phyloP scores from a whole-genome alignment of 2,888 invertebrate species.

The Dynastes hyllus region DNA sequence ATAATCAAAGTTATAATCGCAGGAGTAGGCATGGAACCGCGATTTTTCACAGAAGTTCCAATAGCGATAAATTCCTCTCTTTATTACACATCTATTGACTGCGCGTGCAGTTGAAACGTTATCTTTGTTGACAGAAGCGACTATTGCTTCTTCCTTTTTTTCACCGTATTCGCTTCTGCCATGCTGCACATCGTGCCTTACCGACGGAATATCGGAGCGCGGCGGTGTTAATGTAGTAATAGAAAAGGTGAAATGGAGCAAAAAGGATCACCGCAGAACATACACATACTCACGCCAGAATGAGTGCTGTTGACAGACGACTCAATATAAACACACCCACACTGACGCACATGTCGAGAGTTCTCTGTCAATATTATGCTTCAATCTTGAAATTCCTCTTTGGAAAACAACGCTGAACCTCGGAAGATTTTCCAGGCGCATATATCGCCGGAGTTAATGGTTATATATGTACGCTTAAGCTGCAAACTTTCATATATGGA shows the following conservation, averaged over 20 bases:
- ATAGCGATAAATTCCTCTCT: conserved; percentile 10
- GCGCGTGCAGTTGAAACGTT: conserved; percentile 30
- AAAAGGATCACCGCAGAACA: conserved; percentile 45
- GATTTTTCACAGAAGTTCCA: neutral
- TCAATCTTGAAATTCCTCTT: conserved; percentile 63
- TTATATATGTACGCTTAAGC: conserved; percentile 12
- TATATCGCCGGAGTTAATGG: conserved; percentile 13
- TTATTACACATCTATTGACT: conserved; percentile 1
- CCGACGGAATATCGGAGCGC: conserved; percentile 6
- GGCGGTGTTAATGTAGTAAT: conserved; percentile 51
- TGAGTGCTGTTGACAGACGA: conserved; percentile 62
- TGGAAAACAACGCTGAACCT: conserved; percentile 59
- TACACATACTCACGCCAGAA: conserved; percentile 47
- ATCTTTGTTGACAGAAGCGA: conserved; percentile 34
- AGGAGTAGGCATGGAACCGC: too few relatives aligned
- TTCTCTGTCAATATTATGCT: conserved; percentile 66
- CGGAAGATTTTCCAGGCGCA: conserved; percentile 30
- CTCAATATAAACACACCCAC: conserved; percentile 55
- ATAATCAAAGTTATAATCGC: too few relatives aligned
- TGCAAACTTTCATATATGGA: conserved; percentile 4
- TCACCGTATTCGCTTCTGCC: conserved; percentile 22
- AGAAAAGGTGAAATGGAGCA: conserved; percentile 48
- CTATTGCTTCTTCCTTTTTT: conserved; percentile 7
- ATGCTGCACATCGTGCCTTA: conserved; percentile 8
- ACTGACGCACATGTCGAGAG: conserved; percentile 59